phyloP scores from a whole-genome alignment of 1,140 invertebrate genomes.

The Diachasma alloeum region DNA sequence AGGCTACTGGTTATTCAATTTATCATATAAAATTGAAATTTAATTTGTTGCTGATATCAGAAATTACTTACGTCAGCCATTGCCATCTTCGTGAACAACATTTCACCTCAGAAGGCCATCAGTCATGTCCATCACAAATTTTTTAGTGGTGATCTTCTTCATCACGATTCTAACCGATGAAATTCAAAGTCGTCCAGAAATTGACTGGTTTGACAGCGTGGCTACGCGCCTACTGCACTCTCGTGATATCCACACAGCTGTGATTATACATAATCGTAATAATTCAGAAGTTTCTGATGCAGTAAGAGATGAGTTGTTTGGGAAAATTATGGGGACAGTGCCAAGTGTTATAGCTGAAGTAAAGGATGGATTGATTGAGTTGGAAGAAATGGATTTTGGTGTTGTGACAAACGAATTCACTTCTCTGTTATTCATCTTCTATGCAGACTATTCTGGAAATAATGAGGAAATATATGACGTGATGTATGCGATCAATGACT shows the following conservation, averaged over 20 bases:
- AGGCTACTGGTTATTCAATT: too few species aligned
- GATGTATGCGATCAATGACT: neutral
- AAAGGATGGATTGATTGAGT: neutral
- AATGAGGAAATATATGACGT: neutral
- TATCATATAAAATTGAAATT: too few species aligned
- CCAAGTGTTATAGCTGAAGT: neutral
- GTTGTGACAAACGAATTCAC: neutral
- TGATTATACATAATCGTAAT: neutral
- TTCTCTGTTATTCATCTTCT: neutral
- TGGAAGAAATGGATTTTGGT: neutral
- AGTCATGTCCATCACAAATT: too few species aligned
- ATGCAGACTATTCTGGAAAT: neutral
- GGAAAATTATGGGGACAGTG: neutral
- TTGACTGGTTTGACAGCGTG: too few species aligned
- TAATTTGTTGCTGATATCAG: too few species aligned
- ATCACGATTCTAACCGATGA: too few species aligned
- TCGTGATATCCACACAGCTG: neutral
- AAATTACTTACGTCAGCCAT: too few species aligned
- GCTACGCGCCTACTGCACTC: neutral
- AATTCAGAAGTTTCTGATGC: neutral
- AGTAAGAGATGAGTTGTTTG: neutral
- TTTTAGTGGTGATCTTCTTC: too few species aligned
- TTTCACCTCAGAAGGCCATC: too few species aligned
- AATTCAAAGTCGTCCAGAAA: too few species aligned
- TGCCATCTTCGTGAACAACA: too few species aligned